A percentile compares a stretch with the other conserved stretches of the same genome.
Conservation (phyloP, 1,140 invertebrate species). For the Ectropis grisescens region DNA sequence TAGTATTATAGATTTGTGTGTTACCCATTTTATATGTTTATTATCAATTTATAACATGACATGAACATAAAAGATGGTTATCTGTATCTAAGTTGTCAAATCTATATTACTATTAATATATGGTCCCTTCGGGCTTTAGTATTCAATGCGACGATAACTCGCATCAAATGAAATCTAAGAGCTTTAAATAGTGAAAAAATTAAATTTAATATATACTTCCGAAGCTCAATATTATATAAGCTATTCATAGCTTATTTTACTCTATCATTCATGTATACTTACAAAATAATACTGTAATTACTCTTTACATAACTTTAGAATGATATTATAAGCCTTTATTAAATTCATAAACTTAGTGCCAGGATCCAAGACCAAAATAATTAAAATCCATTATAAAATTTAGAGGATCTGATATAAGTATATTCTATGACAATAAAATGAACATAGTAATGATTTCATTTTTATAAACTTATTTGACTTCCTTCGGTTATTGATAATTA, state of each 20-base stretch:
- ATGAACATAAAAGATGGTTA: too few relatives aligned
- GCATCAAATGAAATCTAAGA: conserved; percentile 65
- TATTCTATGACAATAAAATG: conserved; percentile 56
- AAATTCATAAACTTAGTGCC: conserved; percentile 33
- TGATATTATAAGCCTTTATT: conserved; percentile 9
- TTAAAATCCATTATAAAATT: too few relatives aligned
- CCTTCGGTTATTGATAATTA: too few relatives aligned
- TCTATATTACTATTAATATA: too few relatives aligned
- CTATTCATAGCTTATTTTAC: conserved; percentile 57
- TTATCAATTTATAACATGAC: too few relatives aligned
- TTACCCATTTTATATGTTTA: too few relatives aligned
- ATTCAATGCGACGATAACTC: conserved; percentile 52
- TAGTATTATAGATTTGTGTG: too few relatives aligned
- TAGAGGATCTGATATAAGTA: too few relatives aligned
- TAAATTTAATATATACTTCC: conserved; percentile 61
- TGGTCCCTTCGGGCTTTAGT: conserved; percentile 19
- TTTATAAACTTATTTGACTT: conserved; percentile 28
- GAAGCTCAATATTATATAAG: conserved; percentile 65
- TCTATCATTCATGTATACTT: conserved; percentile 42
- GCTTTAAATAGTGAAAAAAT: conserved; percentile 68
- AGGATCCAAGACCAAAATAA: conserved; percentile 38
- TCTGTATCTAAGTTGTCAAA: too few relatives aligned
- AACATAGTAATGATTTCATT: conserved; percentile 13
- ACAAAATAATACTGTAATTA: conserved; percentile 27
- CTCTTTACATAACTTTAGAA: conserved; percentile 18